A percentile compares a stretch with the other conserved stretches of the same genome.
These are phyloP conservation scores for Pollenia griseotomentosa DNA, from an alignment of 2,888 invertebrate genomes.

Conservation along the genomic window DNA sequence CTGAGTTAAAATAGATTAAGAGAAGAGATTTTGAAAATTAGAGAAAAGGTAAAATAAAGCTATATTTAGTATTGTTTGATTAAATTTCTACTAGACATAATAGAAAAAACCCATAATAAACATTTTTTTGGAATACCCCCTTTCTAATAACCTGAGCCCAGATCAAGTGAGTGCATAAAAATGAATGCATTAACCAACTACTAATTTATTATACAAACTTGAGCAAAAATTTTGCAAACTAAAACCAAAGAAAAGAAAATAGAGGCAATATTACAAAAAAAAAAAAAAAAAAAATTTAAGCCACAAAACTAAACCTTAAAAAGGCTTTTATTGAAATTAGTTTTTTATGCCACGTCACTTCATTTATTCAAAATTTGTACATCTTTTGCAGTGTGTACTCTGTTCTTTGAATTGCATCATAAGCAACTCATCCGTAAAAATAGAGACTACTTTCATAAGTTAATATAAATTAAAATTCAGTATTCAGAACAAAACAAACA, in stretches of 20 bases:
- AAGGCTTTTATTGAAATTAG: conserved; percentile 72
- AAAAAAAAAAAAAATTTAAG: not conserved
- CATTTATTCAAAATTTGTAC: conserved; percentile 34
- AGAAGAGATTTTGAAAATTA: no score
- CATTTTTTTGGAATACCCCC: not conserved
- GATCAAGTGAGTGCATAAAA: conserved; percentile 1
- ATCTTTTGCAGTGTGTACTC: conserved; percentile 15
- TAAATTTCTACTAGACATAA: not conserved
- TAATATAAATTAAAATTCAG: conserved; percentile 53
- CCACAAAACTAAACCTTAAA: conserved; percentile 61
- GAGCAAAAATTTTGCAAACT: conserved; percentile 11
- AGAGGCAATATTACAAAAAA: conserved; percentile 3
- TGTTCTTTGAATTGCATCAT: conserved; percentile 13
- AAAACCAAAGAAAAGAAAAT: conserved; percentile 11
- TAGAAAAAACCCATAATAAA: not conserved
- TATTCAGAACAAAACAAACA: conserved; percentile 11
- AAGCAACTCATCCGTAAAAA: conserved; percentile 38
- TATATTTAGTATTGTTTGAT: no score
- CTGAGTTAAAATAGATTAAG: no score
- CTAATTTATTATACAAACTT: conserved; percentile 56
- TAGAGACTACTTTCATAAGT: conserved; percentile 31
- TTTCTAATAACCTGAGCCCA: not conserved
- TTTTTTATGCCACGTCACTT: conserved; percentile 63
- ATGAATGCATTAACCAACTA: conserved; percentile 53
- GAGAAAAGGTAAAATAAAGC: no score